A percentile compares a stretch with the other conserved stretches of the same genome.
Conservation (phyloP, 37 sponge, comb jelly and placozoan species). For the Petrosia ficiformis region DNA sequence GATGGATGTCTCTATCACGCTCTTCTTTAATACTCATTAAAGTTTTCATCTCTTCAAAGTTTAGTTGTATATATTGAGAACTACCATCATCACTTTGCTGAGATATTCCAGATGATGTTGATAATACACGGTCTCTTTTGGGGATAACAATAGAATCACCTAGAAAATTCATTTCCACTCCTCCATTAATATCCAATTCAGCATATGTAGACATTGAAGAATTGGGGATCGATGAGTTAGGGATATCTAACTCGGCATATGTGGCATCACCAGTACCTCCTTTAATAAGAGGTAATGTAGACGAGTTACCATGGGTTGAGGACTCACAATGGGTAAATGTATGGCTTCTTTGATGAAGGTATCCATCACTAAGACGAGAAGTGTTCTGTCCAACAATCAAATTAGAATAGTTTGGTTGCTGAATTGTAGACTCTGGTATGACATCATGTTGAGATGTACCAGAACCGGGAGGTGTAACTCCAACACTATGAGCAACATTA, state of each 20-base stretch:
- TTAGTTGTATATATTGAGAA: constrained; percentile 27
- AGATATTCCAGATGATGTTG: no score
- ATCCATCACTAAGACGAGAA: background rate
- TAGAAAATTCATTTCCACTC: no score
- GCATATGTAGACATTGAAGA: background rate
- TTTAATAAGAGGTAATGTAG: background rate
- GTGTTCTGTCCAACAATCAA: background rate
- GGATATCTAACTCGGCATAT: background rate
- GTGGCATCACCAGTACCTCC: background rate
- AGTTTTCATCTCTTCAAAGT: constrained; percentile 39
- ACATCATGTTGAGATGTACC: background rate
- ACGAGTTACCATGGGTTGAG: no score
- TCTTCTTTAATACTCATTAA: constrained; percentile 7
- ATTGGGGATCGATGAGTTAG: no score
- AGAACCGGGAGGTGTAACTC: background rate
- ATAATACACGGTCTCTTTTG: no score
- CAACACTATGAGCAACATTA: background rate
- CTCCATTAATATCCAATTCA: background rate
- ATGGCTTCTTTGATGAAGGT: no score
- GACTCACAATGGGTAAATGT: no score
- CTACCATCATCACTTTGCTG: no score
- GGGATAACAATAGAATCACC: no score
- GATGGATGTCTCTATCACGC: constrained; percentile 13
- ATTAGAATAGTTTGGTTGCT: no score
- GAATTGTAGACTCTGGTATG: background rate